Percentiles rank a stretch among this genome's conserved stretches.
phyloP scores from a whole-genome alignment of 2,888 invertebrate genomes.

The Brenthis daphne region DNA sequence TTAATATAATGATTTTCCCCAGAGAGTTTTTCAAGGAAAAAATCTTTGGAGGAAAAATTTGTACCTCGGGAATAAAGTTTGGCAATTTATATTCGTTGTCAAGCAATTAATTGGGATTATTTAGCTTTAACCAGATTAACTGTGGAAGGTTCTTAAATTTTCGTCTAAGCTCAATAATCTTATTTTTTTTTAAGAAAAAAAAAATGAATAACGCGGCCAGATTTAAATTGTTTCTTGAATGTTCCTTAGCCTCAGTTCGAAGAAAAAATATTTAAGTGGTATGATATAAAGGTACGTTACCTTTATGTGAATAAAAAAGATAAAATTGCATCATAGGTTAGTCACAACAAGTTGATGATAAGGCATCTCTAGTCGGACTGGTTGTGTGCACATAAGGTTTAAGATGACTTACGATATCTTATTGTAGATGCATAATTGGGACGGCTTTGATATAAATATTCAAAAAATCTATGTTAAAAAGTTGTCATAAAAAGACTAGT shows the following conservation, averaged over 20 bases:
- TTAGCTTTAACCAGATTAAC: not conserved
- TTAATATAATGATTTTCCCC: not conserved
- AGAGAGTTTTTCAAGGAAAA: too few relatives aligned
- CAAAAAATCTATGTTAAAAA: too few relatives aligned
- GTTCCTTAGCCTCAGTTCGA: not conserved
- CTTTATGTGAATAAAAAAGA: constrained; percentile 26
- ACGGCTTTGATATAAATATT: too few relatives aligned
- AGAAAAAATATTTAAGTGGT: constrained; percentile 7
- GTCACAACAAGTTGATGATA: constrained; percentile 26
- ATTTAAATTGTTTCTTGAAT: not conserved
- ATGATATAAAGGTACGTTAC: constrained; percentile 13
- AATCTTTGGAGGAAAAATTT: constrained; percentile 7
- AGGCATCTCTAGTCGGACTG: constrained; percentile 33
- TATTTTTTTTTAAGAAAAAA: not conserved
- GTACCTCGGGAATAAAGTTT: not conserved
- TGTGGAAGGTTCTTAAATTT: constrained; percentile 1
- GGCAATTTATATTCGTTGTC: not conserved
- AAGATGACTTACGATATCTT: constrained; percentile 13
- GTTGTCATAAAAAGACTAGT: too few relatives aligned
- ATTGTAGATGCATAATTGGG: too few relatives aligned
- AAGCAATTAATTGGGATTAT: constrained; percentile 10
- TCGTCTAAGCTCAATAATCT: not conserved
- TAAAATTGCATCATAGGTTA: constrained; percentile 31
- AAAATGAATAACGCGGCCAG: not conserved
- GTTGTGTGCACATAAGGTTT: constrained; percentile 23